Base-by-base conservation (phyloP, 2,888 invertebrate species). In the Lymantria dispar region DNA sequence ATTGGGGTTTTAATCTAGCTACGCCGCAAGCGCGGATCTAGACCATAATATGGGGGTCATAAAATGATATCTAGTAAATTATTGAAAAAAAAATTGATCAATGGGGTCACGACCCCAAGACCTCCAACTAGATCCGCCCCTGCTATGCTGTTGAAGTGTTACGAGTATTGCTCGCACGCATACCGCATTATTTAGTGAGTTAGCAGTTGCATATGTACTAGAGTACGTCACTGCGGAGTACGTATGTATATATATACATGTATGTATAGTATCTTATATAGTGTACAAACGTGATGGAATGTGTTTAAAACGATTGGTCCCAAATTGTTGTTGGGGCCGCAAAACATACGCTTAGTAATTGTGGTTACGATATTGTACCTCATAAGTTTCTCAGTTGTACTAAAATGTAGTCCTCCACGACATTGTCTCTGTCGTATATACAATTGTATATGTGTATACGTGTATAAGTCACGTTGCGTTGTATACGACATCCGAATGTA, bases 341-440 rank as follows among this genome's bases (percentile, higher is more conserved):
- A 83, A 83, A 47, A 78, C 80, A 88, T 91, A 90, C 90, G 90
- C 90, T 91, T 91, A 91, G 87, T 89, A 85, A 88, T 80, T n/a
- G 77, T 83, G 82, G 78, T 76, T 89, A 88, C 87, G 83, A 79
- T 68, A 77, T 72, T 78, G 75, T 86, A 88, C 84, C 84, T 85
- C 81, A 72, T 87, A 87, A 87, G 87, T 83, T 81, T 82, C 83
- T 77, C 80, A 80, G 78, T 78, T 78, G 48, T 72, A 80, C 44
- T 53, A 49, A n/a, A 49, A 38, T 49, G 46, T 53, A 49, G 52
- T 43, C 45, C 13, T 45, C 48, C 70, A 62, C 61, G 67, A 67
- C 68, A 50, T 53, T 64, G 64, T 67, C 65, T 44, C 65, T 38
- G 31, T 45, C 37, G 36, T 47, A 30, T 47, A 38, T 38, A 45